These are phyloP conservation scores for Orestias chungarensis DNA, from an alignment of 2,797 vertebrate species.

Conservation along the genomic window DNA sequence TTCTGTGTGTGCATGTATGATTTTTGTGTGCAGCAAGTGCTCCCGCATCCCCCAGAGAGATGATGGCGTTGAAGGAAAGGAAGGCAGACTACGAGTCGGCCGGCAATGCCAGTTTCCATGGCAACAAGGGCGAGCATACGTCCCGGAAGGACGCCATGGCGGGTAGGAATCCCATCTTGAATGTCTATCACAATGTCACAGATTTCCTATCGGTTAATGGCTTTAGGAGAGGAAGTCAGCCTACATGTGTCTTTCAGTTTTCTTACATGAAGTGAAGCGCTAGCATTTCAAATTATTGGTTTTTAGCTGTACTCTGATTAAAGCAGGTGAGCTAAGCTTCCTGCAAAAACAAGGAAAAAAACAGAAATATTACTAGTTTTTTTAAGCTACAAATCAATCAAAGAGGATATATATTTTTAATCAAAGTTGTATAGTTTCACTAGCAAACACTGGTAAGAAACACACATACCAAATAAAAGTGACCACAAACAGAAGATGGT, in stretches of 20 bases:
- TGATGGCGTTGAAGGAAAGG: conserved; percentile 96
- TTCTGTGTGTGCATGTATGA: conserved; percentile 36
- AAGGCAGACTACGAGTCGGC: conserved; percentile 95
- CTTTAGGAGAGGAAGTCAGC: not conserved
- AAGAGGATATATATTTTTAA: not conserved
- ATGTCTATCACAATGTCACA: conserved; percentile 22
- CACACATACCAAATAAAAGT: not conserved
- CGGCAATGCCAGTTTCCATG: conserved; percentile 92
- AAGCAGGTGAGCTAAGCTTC: not conserved
- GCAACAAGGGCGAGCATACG: conserved; percentile 94
- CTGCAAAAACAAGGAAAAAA: not conserved
- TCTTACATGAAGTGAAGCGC: not conserved
- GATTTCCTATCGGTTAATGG: not conserved
- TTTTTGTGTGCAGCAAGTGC: conserved; percentile 86
- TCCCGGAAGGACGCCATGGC: conserved; percentile 96
- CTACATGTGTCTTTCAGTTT: not conserved
- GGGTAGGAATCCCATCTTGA: conserved; percentile 77
- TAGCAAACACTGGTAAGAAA: not conserved
- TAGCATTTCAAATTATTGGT: not conserved
- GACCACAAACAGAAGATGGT: too few relatives aligned
- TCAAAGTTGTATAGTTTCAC: not conserved
- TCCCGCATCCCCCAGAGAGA: conserved; percentile 96
- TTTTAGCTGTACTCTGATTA: not conserved
- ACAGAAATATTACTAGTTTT: not conserved
- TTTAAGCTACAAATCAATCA: not conserved